Evolutionary conservation across 2,113 vertebrate species (phyloP), one percentile per base, ranked within the genome.

Genomic region (Apeltes quadracus): DNA sequence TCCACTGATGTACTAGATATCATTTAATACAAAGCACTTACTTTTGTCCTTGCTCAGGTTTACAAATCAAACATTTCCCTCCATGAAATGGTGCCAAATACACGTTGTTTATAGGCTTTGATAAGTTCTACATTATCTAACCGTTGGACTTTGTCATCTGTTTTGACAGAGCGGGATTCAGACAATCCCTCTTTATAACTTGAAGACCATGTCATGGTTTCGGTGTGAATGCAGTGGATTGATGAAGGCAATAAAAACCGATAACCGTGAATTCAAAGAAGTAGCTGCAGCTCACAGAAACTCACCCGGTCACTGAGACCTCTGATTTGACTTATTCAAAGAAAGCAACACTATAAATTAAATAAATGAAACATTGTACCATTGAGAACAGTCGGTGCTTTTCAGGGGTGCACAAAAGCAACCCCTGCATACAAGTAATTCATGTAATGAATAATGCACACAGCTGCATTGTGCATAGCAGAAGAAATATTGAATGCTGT

Each of bases 231-330:
- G 20, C 11, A 14, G 48, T 7, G 20, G 39, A 56, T 11, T 23
- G 11, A 55, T 69, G 62, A 84, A 23, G 43, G 20, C 44, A 25
- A 53, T 65, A 43, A 58, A 63, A 39, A 16, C 13, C n/a, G 58
- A 50, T 69, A 48, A 46, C 16, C 32, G 25, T 25, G 27, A 48
- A 32, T 11, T 25, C 25, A 4, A 14, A 43, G 11, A 61, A 14
- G n/a, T 15, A 39, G 38, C 39, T 11, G 7, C 7, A 39, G 23
- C 34, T 9, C 15, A 9, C 16, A 27, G 7, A 9, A 46, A 46
- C 18, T 29, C 7, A 10, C 23, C 9, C 7, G 9, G 13, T 22
- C 32, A 34, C 32, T 34, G 3, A 34, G 7, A 34, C 7, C 32
- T 34, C 4, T 34, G 32, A 34, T 34, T 34, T 34, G 32, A 34